Evolutionary conservation across 2,113 vertebrate species (phyloP).

Genomic region (Heterotis niloticus): DNA sequence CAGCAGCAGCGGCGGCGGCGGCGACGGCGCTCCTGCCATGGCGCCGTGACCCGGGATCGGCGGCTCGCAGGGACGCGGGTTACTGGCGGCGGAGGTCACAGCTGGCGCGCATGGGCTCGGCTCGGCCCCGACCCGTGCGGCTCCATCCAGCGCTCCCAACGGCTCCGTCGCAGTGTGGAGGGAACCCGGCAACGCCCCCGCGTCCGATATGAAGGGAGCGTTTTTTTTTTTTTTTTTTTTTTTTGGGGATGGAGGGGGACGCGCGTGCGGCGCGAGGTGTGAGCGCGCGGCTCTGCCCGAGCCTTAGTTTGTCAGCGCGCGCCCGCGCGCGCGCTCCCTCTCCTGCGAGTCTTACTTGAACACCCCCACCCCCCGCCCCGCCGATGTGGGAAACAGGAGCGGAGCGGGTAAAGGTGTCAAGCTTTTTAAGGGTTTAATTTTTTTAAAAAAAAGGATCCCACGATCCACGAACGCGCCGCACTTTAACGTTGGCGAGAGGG

Average conservation of each 20-base stretch:
- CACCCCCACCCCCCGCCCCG: too few relatives aligned
- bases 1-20: background rate
- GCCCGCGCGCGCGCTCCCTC: background rate
- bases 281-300: background rate
- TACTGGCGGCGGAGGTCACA: background rate
- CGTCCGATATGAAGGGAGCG: background rate
- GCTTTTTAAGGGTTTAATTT: too few relatives aligned
- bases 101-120: constrained; percentile 40
- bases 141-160: background rate
- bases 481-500: too few relatives aligned
- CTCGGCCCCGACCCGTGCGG: too few relatives aligned
- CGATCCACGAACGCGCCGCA: too few relatives aligned
- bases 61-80: background rate
- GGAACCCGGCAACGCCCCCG: background rate
- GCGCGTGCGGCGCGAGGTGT: background rate
- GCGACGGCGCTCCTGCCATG: background rate
- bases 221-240: too few relatives aligned
- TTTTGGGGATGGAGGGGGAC: too few relatives aligned
- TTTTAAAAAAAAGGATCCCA: too few relatives aligned
- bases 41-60: background rate
- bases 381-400: too few relatives aligned
- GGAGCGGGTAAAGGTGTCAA: too few relatives aligned
- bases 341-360: too few relatives aligned
- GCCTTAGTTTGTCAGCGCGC: background rate
- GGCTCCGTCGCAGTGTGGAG: background rate